Conservation (phyloP, 2,888 invertebrate genomes). For the Troides helena region DNA sequence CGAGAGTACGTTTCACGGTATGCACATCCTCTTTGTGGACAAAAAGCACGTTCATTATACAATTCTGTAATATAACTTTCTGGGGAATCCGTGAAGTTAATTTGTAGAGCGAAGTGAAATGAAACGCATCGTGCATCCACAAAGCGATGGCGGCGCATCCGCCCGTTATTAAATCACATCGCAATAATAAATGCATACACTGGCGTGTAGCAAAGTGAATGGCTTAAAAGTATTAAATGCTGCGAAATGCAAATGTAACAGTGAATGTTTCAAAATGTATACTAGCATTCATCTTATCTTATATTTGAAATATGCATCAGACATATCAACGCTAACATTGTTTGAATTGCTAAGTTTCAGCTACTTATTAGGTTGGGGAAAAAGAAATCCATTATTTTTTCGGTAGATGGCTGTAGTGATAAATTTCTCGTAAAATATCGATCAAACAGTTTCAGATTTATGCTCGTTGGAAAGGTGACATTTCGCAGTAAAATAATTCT, state of each 20-base stretch:
- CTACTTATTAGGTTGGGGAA: too few species aligned
- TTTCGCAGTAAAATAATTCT: too few species aligned
- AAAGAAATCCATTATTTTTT: too few species aligned
- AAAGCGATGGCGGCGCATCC: conserved; percentile 23
- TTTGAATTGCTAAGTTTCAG: too few species aligned
- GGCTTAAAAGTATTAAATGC: conserved; percentile 19
- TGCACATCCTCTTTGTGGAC: too few species aligned
- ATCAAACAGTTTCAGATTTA: too few species aligned
- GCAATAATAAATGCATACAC: conserved; percentile 20
- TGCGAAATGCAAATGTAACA: conserved; percentile 13
- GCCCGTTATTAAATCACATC: conserved; percentile 22
- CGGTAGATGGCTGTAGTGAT: too few species aligned
- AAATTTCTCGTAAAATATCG: too few species aligned
- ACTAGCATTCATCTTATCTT: background rate
- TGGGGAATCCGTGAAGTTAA: conserved; percentile 39
- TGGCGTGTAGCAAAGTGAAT: conserved; percentile 9
- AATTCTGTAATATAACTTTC: background rate
- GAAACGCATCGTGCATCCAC: conserved; percentile 31
- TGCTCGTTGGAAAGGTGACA: too few species aligned
- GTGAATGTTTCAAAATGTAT: background rate
- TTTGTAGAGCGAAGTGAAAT: conserved; percentile 69
- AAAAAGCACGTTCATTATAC: background rate
- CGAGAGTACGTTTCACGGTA: too few species aligned
- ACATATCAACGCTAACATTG: too few species aligned
- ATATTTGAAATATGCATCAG: background rate